Conservation (phyloP, 2,888 invertebrate species). For the Drosophila eohydei region DNA sequence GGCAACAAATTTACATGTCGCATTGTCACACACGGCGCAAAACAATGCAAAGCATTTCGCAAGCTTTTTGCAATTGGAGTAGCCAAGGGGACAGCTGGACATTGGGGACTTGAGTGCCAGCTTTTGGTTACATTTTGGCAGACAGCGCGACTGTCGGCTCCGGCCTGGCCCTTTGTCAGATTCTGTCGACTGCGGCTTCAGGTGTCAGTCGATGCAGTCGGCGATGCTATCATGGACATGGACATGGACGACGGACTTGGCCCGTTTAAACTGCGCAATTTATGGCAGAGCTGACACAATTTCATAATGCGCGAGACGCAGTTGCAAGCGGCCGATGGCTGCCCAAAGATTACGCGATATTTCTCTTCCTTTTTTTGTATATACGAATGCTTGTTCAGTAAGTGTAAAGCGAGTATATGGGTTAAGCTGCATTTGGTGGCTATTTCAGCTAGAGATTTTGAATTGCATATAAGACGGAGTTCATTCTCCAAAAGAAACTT, state of each 20-base stretch:
- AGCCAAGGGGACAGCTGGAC: slow-evolving; percentile 27
- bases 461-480: too few relatives aligned
- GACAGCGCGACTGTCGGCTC: slow-evolving; percentile 30
- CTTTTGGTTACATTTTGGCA: slow-evolving; percentile 54
- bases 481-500: too few relatives aligned
- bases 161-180: slow-evolving; percentile 46
- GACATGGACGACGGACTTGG: slow-evolving; percentile 27
- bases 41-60: slow-evolving; percentile 70
- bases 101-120: slow-evolving; percentile 44
- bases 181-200: slow-evolving; percentile 37
- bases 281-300: slow-evolving; percentile 77
- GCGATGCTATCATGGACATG: slow-evolving; percentile 40
- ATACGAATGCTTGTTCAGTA: not conserved
- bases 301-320: slow-evolving; percentile 69
- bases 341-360: slow-evolving; percentile 61
- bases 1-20: slow-evolving; percentile 55
- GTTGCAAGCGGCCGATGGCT: slow-evolving; percentile 35
- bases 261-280: slow-evolving; percentile 72
- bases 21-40: slow-evolving; percentile 37
- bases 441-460: not conserved
- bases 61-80: slow-evolving; percentile 68
- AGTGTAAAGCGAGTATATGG: not conserved
- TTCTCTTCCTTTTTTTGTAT: not conserved
- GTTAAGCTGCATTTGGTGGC: not conserved
- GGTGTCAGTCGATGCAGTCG: slow-evolving; percentile 36